Evolutionary conservation across 2,113 vertebrate genomes (phyloP).

Genomic region (Crypturellus undulatus): DNA sequence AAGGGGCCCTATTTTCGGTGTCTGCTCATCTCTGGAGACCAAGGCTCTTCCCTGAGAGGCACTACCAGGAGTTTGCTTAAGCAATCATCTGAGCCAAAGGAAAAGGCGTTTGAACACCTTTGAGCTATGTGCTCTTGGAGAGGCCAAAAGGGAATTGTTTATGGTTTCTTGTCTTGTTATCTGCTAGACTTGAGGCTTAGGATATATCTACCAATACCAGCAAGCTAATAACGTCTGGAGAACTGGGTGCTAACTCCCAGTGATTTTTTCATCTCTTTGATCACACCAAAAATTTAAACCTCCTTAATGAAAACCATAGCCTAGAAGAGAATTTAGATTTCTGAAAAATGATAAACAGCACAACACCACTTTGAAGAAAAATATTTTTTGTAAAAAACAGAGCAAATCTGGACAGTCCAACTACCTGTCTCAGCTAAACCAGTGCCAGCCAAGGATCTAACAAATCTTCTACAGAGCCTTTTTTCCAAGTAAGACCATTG

Average conservation of each 20-base stretch:
- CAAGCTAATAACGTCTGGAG: neutral
- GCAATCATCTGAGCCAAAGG: neutral
- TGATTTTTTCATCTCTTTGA: neutral
- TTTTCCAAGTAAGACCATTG: slow-evolving; percentile 10
- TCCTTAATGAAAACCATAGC: neutral
- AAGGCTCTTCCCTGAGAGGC: neutral
- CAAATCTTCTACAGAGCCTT: neutral
- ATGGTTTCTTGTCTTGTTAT: neutral
- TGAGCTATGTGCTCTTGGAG: neutral
- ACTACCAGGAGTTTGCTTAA: neutral
- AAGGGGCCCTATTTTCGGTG: neutral
- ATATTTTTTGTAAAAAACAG: neutral
- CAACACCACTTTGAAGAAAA: neutral
- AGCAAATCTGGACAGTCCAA: neutral
- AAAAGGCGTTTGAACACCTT: neutral
- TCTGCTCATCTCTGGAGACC: neutral
- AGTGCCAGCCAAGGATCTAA: neutral
- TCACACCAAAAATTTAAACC: neutral
- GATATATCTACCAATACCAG: neutral
- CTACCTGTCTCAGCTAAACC: neutral
- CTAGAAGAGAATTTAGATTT: neutral
- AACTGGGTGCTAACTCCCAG: neutral
- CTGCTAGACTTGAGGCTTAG: neutral
- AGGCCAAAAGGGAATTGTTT: neutral
- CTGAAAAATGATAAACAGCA: neutral